Evolutionary conservation across 2,888 invertebrate genomes (phyloP).

Genomic region (Tinea pellionella): DNA sequence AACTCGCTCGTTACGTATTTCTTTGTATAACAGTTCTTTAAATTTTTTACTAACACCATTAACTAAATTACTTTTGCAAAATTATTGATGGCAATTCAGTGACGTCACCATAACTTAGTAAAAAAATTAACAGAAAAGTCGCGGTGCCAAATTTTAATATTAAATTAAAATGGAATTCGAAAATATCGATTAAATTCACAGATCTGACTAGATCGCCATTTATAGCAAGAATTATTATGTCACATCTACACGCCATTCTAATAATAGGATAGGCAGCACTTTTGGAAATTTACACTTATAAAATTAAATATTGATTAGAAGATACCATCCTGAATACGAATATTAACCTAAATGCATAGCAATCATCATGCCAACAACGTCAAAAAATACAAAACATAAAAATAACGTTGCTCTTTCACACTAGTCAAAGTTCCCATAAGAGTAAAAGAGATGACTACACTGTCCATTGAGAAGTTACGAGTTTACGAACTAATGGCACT

Average conservation of each 20-base stretch:
- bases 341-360: too few relatives aligned
- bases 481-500: not conserved
- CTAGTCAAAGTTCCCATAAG: not conserved
- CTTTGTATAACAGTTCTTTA: not conserved
- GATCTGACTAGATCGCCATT: slow-evolving; percentile 1
- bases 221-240: not conserved
- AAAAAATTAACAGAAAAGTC: too few relatives aligned
- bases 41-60: too few relatives aligned
- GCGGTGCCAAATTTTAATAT: too few relatives aligned
- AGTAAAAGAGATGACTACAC: not conserved
- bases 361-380: too few relatives aligned
- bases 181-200: not conserved
- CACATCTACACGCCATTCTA: not conserved
- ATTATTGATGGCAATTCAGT: too few relatives aligned
- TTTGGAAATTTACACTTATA: not conserved
- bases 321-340: not conserved
- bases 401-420: not conserved
- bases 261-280: not conserved
- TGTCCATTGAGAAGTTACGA: not conserved
- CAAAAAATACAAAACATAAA: too few relatives aligned
- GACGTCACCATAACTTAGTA: too few relatives aligned
- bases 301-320: not conserved
- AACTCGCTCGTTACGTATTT: not conserved
- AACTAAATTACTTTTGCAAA: too few relatives aligned
- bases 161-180: too few relatives aligned